phyloP scores from a whole-genome alignment of 2,113 vertebrate genomes.

The Hyaena hyaena region DNA sequence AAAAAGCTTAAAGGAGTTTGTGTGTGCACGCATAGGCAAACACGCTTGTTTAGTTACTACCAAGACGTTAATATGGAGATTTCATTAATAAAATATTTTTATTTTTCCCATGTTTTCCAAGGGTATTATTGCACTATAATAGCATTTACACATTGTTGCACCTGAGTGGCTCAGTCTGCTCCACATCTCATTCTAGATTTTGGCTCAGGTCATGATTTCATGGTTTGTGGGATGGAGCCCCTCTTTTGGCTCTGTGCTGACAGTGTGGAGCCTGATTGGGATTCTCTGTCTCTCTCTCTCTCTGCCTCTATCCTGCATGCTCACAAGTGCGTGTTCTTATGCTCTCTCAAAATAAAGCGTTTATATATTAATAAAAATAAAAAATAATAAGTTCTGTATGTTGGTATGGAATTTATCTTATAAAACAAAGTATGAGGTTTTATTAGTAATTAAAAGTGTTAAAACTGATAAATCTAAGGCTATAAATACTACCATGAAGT shows the following conservation, averaged over 20 bases:
- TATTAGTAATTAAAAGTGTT: slow-evolving; percentile 68
- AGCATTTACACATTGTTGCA: slow-evolving; percentile 26
- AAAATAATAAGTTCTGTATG: neutral
- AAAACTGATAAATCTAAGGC: slow-evolving; percentile 43
- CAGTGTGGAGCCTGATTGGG: too few species aligned
- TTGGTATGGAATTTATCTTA: slow-evolving; percentile 63
- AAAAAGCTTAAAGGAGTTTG: neutral
- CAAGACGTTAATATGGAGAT: neutral
- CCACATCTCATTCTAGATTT: too few species aligned
- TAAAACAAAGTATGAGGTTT: slow-evolving; percentile 60
- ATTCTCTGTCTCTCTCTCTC: too few species aligned
- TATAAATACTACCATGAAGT: neutral
- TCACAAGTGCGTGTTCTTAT: rapidly evolving
- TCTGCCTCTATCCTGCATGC: too few species aligned
- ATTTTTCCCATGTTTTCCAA: slow-evolving; percentile 58
- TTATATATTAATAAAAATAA: slow-evolving; percentile 58
- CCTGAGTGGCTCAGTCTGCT: too few species aligned
- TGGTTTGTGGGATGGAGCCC: too few species aligned
- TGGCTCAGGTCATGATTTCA: too few species aligned
- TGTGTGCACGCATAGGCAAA: neutral
- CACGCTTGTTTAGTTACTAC: neutral
- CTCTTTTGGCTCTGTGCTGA: too few species aligned
- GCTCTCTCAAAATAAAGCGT: too few species aligned
- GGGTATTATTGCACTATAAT: slow-evolving; percentile 64
- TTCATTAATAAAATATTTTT: slow-evolving; percentile 66